A percentile compares a stretch with the other conserved stretches of the same genome.
Conservation (phyloP, 53 echinoderm and acorn worm genomes). For the Echinarachnius parma region DNA sequence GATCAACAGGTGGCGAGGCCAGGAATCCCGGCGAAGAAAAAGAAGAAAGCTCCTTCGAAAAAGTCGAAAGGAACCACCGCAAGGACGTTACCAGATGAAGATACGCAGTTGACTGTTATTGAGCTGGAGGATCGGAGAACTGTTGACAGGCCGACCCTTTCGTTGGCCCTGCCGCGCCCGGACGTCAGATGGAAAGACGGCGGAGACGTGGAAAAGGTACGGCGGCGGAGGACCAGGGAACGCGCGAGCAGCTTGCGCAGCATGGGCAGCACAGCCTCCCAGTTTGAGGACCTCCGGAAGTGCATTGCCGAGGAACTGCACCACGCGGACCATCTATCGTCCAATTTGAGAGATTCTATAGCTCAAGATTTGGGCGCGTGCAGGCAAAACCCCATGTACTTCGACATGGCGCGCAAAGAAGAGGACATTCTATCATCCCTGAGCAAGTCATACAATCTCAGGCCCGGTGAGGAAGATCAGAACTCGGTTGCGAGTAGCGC, state of each 20-base stretch:
- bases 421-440: slow-evolving; percentile 69
- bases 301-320: slow-evolving; percentile 84
- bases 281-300: slow-evolving; percentile 60
- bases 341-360: slow-evolving; percentile 76
- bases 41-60: slow-evolving; percentile 18
- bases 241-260: slow-evolving; percentile 67
- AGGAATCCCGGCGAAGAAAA: slow-evolving; percentile 31
- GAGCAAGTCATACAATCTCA: slow-evolving; percentile 71
- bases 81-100: neutral
- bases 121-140: slow-evolving; percentile 18
- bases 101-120: slow-evolving; percentile 1
- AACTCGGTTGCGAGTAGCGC: slow-evolving; percentile 69
- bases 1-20: slow-evolving; percentile 19
- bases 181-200: slow-evolving; percentile 57
- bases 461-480: slow-evolving; percentile 36
- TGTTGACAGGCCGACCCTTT: slow-evolving; percentile 52
- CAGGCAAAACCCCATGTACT: slow-evolving; percentile 79
- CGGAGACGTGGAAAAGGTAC: too few species aligned
- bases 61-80: slow-evolving; percentile 33
- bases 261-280: slow-evolving; percentile 53
- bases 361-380: slow-evolving; percentile 76
- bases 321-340: slow-evolving; percentile 72
- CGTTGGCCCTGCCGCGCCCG: slow-evolving; percentile 62
- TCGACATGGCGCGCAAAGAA: slow-evolving; percentile 84
- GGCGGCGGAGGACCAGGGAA: slow-evolving; percentile 53